Percentiles rank a stretch among this genome's conserved stretches.
phyloP scores from a whole-genome alignment of 2,888 invertebrate genomes.

The Scaptodrosophila latifasciaeformis region DNA sequence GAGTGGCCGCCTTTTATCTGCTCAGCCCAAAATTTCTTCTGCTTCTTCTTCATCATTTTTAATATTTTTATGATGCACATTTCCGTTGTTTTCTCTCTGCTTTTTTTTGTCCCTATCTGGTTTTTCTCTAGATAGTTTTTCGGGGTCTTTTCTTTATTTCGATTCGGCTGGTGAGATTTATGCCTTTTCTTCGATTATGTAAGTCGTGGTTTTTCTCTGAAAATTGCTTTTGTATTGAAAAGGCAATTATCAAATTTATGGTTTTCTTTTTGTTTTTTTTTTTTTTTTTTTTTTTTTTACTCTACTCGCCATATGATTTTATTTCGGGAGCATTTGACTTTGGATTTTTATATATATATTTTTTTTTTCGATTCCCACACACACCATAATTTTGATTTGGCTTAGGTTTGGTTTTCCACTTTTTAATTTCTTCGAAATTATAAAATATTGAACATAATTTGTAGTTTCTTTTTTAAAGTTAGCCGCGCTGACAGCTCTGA shows the following conservation, averaged over 20 bases:
- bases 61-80: constrained; percentile 68
- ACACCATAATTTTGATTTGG: constrained; percentile 8
- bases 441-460: constrained; percentile 70
- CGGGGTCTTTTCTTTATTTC: constrained; percentile 3
- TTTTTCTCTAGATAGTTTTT: background rate
- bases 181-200: constrained; percentile 64
- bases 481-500: constrained; percentile 48
- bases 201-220: constrained; percentile 41
- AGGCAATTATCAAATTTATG: constrained; percentile 72
- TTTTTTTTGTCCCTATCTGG: constrained; percentile 21
- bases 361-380: constrained; percentile 1
- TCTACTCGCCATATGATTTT: constrained; percentile 30
- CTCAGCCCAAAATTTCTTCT: constrained; percentile 22
- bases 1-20: constrained; percentile 31
- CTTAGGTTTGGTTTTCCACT: constrained; percentile 35
- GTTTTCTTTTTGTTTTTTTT: constrained; percentile 28
- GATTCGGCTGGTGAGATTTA: constrained; percentile 43
- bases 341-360: constrained; percentile 17
- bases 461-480: constrained; percentile 42
- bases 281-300: background rate
- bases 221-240: constrained; percentile 32
- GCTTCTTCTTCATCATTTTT: constrained; percentile 36
- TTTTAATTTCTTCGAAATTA: constrained; percentile 62
- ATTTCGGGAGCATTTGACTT: constrained; percentile 37
- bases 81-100: constrained; percentile 45